Percentiles rank a stretch among this genome's conserved stretches.
Evolutionary conservation across 2,797 vertebrate genomes (phyloP).

Genomic region (Mormyrus hasselquistii): DNA sequence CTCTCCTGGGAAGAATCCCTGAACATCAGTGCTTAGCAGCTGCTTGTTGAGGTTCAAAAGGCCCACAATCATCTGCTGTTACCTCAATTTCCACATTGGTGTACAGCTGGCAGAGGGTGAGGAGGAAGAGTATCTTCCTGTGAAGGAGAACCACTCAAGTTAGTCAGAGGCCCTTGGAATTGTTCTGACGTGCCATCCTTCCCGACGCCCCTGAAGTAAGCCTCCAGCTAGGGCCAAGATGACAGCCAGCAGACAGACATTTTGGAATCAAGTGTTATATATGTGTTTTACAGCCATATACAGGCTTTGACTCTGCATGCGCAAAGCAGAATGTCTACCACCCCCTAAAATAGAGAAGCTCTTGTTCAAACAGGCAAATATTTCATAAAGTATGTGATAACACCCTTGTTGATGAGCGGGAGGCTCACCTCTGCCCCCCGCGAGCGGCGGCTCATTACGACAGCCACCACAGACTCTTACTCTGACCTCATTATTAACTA

Average conservation of each 20-base stretch:
- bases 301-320: neutral
- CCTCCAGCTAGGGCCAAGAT: neutral
- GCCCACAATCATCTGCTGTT: constrained; percentile 32
- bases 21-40: neutral
- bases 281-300: neutral
- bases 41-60: neutral
- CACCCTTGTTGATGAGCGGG: neutral
- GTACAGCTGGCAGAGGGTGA: constrained; percentile 81
- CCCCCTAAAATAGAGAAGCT: neutral
- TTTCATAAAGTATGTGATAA: neutral
- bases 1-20: neutral
- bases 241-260: neutral
- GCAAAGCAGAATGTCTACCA: neutral
- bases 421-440: neutral
- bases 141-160: constrained; percentile 18
- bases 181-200: neutral
- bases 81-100: constrained; percentile 96
- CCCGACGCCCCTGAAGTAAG: neutral
- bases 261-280: neutral
- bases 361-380: neutral
- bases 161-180: neutral
- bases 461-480: neutral
- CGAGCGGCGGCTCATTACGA: neutral
- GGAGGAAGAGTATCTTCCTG: constrained; percentile 72
- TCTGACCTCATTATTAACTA: neutral